Evolutionary conservation across 2,113 vertebrate species (phyloP).

Genomic region (Peromyscus californicus): DNA sequence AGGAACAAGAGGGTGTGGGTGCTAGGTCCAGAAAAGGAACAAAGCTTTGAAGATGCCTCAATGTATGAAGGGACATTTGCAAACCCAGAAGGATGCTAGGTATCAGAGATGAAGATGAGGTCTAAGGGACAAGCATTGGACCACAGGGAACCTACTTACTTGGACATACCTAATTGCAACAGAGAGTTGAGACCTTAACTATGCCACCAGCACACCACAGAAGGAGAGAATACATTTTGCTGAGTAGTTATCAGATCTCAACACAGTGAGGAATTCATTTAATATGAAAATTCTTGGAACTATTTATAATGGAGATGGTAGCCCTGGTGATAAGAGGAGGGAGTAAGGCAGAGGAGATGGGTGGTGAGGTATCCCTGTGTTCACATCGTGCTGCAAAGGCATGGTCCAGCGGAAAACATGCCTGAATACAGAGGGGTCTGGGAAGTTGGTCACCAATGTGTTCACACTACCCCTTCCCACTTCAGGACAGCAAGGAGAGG

Average conservation of each 20-base stretch:
- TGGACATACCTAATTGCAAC: neutral
- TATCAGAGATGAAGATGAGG: neutral
- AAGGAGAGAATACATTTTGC: neutral
- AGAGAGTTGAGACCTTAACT: neutral
- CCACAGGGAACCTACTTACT: neutral
- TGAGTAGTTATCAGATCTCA: neutral
- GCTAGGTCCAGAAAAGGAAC: neutral
- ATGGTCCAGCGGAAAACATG: neutral
- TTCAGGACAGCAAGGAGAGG: neutral
- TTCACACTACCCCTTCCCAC: neutral
- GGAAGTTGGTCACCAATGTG: neutral
- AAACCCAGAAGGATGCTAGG: neutral
- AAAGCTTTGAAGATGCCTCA: neutral
- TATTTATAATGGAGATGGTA: neutral
- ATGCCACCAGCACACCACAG: fast-evolving
- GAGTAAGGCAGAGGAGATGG: neutral
- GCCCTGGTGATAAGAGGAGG: neutral
- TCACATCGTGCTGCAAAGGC: neutral
- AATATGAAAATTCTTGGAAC: neutral
- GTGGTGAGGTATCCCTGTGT: neutral
- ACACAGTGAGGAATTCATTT: neutral
- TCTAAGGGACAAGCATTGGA: too few species aligned
- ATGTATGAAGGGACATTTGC: neutral
- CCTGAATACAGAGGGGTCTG: neutral
- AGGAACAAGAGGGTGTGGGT: neutral